Percentiles rank a stretch among this genome's conserved stretches.
Evolutionary conservation across 2,113 vertebrate genomes (phyloP).

Genomic region (Suncus etruscus): DNA sequence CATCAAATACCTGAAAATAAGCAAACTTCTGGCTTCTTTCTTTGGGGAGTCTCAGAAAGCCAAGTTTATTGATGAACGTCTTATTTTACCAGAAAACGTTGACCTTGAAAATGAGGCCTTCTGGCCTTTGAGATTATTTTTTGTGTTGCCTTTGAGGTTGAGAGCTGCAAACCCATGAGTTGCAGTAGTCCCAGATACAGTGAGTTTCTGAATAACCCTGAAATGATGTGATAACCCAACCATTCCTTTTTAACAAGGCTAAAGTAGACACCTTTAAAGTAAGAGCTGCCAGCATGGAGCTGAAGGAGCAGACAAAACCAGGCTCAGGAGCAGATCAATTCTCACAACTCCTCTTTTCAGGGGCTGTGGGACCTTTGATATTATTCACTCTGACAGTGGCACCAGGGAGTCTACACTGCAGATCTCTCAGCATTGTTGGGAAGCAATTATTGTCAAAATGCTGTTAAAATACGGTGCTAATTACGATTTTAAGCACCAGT

Average conservation of each 20-base stretch:
- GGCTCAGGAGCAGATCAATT: background rate
- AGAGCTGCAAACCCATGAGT: background rate
- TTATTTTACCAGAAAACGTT: background rate
- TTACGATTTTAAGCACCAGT: constrained; percentile 66
- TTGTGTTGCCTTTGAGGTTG: background rate
- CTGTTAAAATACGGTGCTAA: constrained; percentile 71
- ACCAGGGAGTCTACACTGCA: constrained; percentile 54
- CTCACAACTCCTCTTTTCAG: background rate
- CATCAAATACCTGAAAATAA: constrained; percentile 42
- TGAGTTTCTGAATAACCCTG: background rate
- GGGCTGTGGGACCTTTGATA: background rate
- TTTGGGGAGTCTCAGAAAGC: background rate
- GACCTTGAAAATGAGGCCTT: background rate
- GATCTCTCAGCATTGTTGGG: constrained; percentile 51
- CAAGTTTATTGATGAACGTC: background rate
- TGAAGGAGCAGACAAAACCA: background rate
- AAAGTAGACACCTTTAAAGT: background rate
- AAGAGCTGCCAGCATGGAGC: background rate
- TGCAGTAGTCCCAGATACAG: background rate
- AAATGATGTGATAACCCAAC: background rate
- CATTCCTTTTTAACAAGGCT: background rate
- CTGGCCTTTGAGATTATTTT: background rate
- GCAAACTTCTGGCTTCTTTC: background rate
- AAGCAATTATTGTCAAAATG: constrained; percentile 70
- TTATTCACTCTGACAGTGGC: constrained; percentile 60